Base-by-base conservation (phyloP, 2,888 invertebrate genomes). In the Tachina lurida region DNA sequence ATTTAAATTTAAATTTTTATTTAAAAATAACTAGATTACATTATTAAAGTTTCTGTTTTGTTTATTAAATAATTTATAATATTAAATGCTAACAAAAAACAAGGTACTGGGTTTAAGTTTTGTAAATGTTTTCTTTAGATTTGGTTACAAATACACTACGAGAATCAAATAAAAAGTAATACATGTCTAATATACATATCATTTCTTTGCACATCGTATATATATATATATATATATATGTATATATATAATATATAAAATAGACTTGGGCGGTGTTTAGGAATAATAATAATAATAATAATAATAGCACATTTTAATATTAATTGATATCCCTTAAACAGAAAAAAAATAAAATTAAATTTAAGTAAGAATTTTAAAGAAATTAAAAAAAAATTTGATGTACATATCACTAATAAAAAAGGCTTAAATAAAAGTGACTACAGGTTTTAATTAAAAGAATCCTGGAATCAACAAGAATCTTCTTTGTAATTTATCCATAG, bases 91-190 rank as follows among this genome's bases (percentile, higher is more conserved):
- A 87, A 84, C 84, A 84, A 90, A 56, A 91, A 91, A 91, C 91
- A 91, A 91, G 91, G 91, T 91, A 91, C 91, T 91, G 91, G 91
- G 91, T 91, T 91, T 88, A 91, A 91, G 90, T 91, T 90, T 90
- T 89, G 73, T 84, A 74, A 83, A 84, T 89, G 86, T 88, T 88
- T 78, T 88, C 71, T 81, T 83, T 84, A 78, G 71, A 80, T 86
- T 84, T 81, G 80, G 84, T 84, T 83, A 73, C 67, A 79, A 81
- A 81, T 77, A 77, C 73, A 76, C 68, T 78, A 78, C 74, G 80
- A 86, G 80, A 80, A 77, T 84, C 76, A 81, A 81, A 58, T 52
- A 75, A 75, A 78, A 80, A 73, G 76, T 84, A 84, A 86, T 80
- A 80, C 86, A 84, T 75, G 71, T 86, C 58, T 79, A 79, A 79